Conservation (phyloP, 2,888 invertebrate species). For the Amiota minor region DNA sequence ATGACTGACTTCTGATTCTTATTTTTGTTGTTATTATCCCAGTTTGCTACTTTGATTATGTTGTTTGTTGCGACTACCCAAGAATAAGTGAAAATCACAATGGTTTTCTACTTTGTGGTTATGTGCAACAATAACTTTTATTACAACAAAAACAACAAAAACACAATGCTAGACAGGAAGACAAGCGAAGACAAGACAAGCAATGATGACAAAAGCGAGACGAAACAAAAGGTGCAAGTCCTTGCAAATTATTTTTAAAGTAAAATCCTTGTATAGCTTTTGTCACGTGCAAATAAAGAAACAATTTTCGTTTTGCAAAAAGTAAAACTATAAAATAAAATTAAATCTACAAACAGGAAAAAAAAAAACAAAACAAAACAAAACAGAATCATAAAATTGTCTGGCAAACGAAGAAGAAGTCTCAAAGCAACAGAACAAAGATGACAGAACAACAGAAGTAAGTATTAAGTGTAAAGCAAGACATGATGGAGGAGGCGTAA, state of each 20-base stretch:
- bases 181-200: not conserved
- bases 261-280: slow-evolving; percentile 32
- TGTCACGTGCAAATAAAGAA: slow-evolving; percentile 52
- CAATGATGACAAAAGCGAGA: not conserved
- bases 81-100: slow-evolving; percentile 1
- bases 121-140: slow-evolving; percentile 5
- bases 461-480: too few species aligned
- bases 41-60: slow-evolving; percentile 20
- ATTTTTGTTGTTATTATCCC: slow-evolving; percentile 1
- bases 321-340: slow-evolving; percentile 66
- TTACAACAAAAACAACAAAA: not conserved
- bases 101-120: not conserved
- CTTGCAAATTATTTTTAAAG: not conserved
- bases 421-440: not conserved
- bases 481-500: not conserved
- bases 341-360: slow-evolving; percentile 65
- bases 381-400: slow-evolving; percentile 67
- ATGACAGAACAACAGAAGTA: slow-evolving; percentile 44
- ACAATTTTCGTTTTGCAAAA: slow-evolving; percentile 54
- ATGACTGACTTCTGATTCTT: slow-evolving; percentile 56
- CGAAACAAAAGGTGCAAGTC: not conserved
- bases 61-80: slow-evolving; percentile 18
- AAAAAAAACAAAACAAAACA: too few species aligned
- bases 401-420: slow-evolving; percentile 53
- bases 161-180: not conserved